These are phyloP conservation scores for Helogale parvula DNA, from an alignment of 2,113 vertebrate genomes.

Conservation along the genomic window DNA sequence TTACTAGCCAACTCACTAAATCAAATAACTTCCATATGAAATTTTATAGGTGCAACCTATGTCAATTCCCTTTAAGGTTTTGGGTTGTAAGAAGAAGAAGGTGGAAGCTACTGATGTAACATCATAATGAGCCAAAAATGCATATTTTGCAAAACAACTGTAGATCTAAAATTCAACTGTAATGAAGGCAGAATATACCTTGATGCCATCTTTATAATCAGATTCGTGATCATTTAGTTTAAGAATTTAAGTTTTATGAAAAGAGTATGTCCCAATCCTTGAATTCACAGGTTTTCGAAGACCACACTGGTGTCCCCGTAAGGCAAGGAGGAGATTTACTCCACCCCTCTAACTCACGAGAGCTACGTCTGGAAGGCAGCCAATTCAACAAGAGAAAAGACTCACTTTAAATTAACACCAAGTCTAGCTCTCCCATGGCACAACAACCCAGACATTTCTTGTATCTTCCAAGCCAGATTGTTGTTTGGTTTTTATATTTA, in stretches of 20 bases:
- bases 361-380: background rate
- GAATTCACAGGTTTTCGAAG: background rate
- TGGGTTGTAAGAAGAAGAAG: background rate
- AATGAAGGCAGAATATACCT: background rate
- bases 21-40: background rate
- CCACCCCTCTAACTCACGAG: background rate
- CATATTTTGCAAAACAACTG: background rate
- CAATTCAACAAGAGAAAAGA: background rate
- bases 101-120: background rate
- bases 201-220: background rate
- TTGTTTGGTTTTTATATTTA: background rate
- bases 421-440: background rate
- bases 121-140: background rate
- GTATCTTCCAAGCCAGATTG: background rate
- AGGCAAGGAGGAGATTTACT: background rate
- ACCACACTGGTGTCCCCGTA: fast-evolving
- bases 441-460: background rate
- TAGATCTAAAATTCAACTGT: background rate
- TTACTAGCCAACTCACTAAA: background rate
- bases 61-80: background rate
- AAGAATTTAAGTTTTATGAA: background rate
- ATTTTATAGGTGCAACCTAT: background rate
- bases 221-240: background rate
- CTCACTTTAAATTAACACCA: background rate
- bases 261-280: background rate